Evolutionary conservation across 2,888 invertebrate genomes (phyloP), one percentile per base, ranked within the genome.

Genomic region (Tortricodes alternella): DNA sequence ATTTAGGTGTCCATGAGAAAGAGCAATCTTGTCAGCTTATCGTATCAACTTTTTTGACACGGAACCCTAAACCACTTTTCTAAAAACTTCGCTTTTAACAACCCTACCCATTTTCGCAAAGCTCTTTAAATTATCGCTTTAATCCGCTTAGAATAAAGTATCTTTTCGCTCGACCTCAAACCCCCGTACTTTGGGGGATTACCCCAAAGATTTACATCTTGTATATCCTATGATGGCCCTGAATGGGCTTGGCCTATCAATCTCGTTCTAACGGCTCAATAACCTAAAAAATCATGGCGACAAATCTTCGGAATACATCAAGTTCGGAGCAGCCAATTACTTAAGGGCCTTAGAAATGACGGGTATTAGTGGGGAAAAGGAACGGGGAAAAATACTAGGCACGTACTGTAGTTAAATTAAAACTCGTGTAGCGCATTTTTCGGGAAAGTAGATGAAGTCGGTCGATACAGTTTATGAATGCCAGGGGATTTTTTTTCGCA

Each of bases 271-370:
- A 46, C 38, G 11, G 35, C 43, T 49, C 38, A 49, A 49, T 58
- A 44, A 23, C 27, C 43, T 27, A 53, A 58, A 46, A 46, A 61
- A 56, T 56, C 38, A 44, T 53, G 37, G 46, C 32, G 51, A 51
- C 58, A 57, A 57, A 49, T 56, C 51, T 37, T 21, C 48, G 37
- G 35, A 44, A 62, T 62, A 60, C 55, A 56, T 59, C 59, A 62
- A 62, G 55, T 51, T 41, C 49, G 18, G 58, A 52, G 58, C 32
- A 48, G 35, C 58, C 62, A 62, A 62, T 62, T 58, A 62, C 60
- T 62, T 62, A 62, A 57, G 46, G 23, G 53, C 15, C 50, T 60
- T 57, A 46, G 38, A 41, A 53, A 49, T 56, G 53, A 55, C 27
- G 48, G 29, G 34, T n/a, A 4, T 18, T 19, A 23, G 15, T 50